Evolutionary conservation across 2,113 vertebrate genomes (phyloP).

Genomic region (Sakesphorus luctuosus): DNA sequence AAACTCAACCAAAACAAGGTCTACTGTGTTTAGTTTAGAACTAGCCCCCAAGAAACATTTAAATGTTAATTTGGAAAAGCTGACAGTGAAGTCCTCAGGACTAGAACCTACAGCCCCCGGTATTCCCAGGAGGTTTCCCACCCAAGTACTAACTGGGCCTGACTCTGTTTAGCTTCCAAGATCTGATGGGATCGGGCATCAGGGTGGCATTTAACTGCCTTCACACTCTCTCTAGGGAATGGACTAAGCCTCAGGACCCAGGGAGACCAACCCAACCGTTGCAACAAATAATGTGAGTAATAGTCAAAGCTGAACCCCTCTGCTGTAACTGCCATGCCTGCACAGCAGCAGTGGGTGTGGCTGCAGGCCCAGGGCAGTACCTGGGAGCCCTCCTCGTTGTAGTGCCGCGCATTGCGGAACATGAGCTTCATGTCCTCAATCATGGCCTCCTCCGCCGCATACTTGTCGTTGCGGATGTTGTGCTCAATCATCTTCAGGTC

Average conservation of each 20-base stretch:
- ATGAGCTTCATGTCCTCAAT: conserved; percentile 96
- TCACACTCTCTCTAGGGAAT: too few species aligned
- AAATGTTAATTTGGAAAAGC: neutral
- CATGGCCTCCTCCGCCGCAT: conserved; percentile 89
- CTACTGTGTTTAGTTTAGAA: neutral
- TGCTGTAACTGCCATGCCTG: neutral
- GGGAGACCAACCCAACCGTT: too few species aligned
- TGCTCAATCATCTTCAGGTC: conserved; percentile 95
- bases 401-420: conserved; percentile 97
- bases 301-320: neutral
- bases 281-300: neutral
- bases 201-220: too few species aligned
- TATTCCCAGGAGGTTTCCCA: too few species aligned
- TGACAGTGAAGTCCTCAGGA: neutral
- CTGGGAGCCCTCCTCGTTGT: conserved; percentile 98
- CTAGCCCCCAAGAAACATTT: neutral
- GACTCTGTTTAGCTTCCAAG: too few species aligned
- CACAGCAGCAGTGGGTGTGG: neutral
- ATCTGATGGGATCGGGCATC: too few species aligned
- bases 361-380: conserved; percentile 61
- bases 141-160: too few species aligned
- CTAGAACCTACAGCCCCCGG: too few species aligned
- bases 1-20: neutral
- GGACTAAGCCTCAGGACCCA: too few species aligned
- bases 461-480: conserved; percentile 96